Conservation (phyloP, 92 coral and sea anemone species). For the Parazoanthus atlanticus region DNA sequence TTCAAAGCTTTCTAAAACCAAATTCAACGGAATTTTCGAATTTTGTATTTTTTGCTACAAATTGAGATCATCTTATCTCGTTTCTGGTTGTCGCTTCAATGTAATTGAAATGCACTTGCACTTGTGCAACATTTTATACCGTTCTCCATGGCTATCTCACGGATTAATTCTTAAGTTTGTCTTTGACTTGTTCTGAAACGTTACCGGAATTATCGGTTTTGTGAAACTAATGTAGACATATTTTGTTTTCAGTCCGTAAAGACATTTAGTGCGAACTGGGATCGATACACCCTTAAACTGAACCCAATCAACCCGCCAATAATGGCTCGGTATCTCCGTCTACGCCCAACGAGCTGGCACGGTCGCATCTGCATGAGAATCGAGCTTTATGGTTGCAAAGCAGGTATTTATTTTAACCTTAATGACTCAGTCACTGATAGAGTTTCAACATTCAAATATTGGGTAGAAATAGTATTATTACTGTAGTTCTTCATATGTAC, state of each 20-base stretch:
- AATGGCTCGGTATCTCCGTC: constrained; percentile 37
- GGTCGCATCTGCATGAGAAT: constrained; percentile 40
- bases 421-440: neutral
- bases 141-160: too few species aligned
- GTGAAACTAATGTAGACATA: neutral
- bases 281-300: constrained; percentile 38
- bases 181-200: too few species aligned
- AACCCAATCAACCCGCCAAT: constrained; percentile 40
- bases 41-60: too few species aligned
- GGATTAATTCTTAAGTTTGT: too few species aligned
- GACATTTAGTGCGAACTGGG: constrained; percentile 37
- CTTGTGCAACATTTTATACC: too few species aligned
- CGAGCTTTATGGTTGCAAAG: constrained; percentile 43
- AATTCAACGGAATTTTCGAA: too few species aligned
- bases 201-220: too few species aligned
- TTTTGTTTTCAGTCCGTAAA: neutral
- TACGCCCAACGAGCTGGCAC: constrained; percentile 34
- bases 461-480: too few species aligned
- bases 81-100: too few species aligned
- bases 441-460: neutral
- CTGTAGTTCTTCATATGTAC: neutral
- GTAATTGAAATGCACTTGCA: too few species aligned
- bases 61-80: too few species aligned
- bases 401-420: neutral
- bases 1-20: too few species aligned